Evolutionary conservation across 1,140 invertebrate species (phyloP), one percentile per base, ranked within the genome.

Genomic region (Apis florea): DNA sequence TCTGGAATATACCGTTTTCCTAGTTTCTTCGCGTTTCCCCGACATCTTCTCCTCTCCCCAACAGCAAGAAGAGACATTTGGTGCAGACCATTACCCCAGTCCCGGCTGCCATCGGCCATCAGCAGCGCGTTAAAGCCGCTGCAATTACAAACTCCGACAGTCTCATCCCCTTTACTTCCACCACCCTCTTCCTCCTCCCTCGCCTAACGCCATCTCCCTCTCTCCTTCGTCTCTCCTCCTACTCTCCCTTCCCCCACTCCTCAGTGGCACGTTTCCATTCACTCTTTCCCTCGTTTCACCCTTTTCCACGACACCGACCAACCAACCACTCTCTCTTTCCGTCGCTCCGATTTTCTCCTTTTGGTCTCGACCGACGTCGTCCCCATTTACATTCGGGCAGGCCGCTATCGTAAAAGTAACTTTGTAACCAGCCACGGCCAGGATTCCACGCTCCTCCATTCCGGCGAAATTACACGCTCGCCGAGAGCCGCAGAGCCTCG

Each of bases 131-230:
- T 92, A 91, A 92, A 92, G 89, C 90, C 90, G 87, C 89, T 90
- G 92, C 91, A 93, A 93, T 93, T 92, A 93, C 91, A 92, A 93
- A 92, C 90, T 92, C 90, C 82, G 89, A 88, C 89, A 90, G 91
- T 89, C 85, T 86, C 84, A 84, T 85, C 88, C 88, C 86, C 88
- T 87, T 88, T 89, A 88, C 83, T 87, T 78, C 73, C 69, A 76
- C 73, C 79, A 40, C n/a, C 68, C 70, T 77, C 81, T 66, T 77
- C 77, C 73, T 81, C 74, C 51, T 15, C 49, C 31, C 31, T 15
- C 68, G 17, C 6, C 21, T 13, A 1, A 6, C 31, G 31, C 31
- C 31, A 40, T 31, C 56, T 51, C 47, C 1, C 69, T 66, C 49
- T 49, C 51, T 75, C 75, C 21, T 58, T 54, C 11, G 19, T n/a